These are phyloP conservation scores for Sphaerophoria taeniata DNA, from an alignment of 2,888 invertebrate species.

Conservation along the genomic window DNA sequence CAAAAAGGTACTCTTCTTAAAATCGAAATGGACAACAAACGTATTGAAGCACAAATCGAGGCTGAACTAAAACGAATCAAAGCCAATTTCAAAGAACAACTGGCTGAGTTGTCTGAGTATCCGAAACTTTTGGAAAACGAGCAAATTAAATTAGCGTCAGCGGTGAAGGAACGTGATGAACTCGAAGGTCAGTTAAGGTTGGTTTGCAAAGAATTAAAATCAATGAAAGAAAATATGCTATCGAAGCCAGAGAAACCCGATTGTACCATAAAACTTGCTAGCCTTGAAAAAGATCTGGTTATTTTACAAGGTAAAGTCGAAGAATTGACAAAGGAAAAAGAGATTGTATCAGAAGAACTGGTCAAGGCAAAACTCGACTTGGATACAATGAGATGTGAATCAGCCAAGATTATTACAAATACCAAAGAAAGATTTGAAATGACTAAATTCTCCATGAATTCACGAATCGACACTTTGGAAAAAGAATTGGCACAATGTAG, in stretches of 20 bases:
- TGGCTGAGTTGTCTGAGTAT: conserved; percentile 80
- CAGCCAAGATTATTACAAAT: conserved; percentile 81
- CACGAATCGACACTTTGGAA: conserved; percentile 80
- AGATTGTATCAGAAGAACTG: conserved; percentile 80
- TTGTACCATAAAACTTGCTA: conserved; percentile 77
- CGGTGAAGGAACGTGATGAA: conserved; percentile 80
- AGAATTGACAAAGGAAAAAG: conserved; percentile 78
- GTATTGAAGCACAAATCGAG: conserved; percentile 82
- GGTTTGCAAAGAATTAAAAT: conserved; percentile 80
- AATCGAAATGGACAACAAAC: conserved; percentile 81
- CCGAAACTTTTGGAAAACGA: conserved; percentile 82
- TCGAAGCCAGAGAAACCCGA: conserved; percentile 75
- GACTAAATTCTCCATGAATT: conserved; percentile 78
- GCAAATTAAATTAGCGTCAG: conserved; percentile 79
- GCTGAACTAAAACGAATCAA: conserved; percentile 81
- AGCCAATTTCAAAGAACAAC: conserved; percentile 81
- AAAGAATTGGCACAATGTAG: conserved; percentile 82
- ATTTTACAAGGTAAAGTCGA: conserved; percentile 78
- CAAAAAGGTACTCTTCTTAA: conserved; percentile 80
- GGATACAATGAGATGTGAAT: conserved; percentile 81
- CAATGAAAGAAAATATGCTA: conserved; percentile 76
- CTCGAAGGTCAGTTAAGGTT: conserved; percentile 80
- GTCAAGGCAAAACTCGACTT: conserved; percentile 79
- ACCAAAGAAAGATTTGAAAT: conserved; percentile 81
- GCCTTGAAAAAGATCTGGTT: conserved; percentile 78